Percentiles rank a stretch among this genome's conserved stretches.
These are phyloP conservation scores for Oryzias curvinotus DNA, from an alignment of 2,113 vertebrate species.

Conservation along the genomic window DNA sequence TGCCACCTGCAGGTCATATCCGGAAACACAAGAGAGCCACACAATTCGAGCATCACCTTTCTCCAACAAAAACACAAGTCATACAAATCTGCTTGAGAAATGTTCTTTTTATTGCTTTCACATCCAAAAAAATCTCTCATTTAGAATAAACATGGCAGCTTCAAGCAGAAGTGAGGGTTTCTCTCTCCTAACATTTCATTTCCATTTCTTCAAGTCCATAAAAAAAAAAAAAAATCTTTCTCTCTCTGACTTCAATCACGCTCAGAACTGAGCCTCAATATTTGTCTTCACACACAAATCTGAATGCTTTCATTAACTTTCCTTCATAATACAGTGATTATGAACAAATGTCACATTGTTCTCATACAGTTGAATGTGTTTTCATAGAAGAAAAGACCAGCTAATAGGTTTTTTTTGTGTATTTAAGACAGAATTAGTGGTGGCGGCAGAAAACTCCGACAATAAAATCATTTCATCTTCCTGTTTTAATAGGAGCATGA, in stretches of 20 bases:
- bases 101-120: slow-evolving; percentile 79
- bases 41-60: not conserved
- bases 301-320: slow-evolving; percentile 67
- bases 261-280: slow-evolving; percentile 65
- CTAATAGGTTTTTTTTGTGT: slow-evolving; percentile 55
- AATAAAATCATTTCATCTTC: slow-evolving; percentile 56
- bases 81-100: slow-evolving; percentile 40
- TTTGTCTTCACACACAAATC: slow-evolving; percentile 53
- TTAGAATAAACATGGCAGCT: slow-evolving; percentile 38
- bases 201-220: slow-evolving; percentile 52
- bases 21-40: slow-evolving; percentile 21
- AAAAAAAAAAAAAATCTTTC: slow-evolving; percentile 50
- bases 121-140: slow-evolving; percentile 69
- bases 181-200: slow-evolving; percentile 53
- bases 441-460: slow-evolving; percentile 52
- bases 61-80: slow-evolving; percentile 13
- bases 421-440: slow-evolving; percentile 51
- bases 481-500: slow-evolving; percentile 32
- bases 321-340: slow-evolving; percentile 54
- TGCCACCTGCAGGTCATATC: slow-evolving; percentile 63
- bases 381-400: slow-evolving; percentile 52
- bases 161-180: slow-evolving; percentile 49
- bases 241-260: slow-evolving; percentile 42
- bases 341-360: slow-evolving; percentile 43
- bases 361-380: slow-evolving; percentile 36